Percentiles rank a stretch among this genome's conserved stretches.
Conservation (phyloP, 2,113 vertebrate species). For the Lycocorax pyrrhopterus region DNA sequence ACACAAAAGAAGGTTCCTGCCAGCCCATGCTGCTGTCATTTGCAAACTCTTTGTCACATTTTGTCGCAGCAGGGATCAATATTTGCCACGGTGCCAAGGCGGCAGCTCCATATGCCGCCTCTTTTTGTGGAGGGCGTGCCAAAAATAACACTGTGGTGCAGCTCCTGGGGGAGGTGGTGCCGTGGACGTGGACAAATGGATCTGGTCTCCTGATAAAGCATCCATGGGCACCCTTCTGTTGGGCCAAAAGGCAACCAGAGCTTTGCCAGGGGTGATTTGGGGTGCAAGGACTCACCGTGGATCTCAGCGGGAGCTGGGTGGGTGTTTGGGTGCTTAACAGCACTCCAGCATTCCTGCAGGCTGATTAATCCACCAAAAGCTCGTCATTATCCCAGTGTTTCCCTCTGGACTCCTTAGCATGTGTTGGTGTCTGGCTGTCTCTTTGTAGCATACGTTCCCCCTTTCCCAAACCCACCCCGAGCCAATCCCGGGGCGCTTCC, state of each 20-base stretch:
- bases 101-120: neutral
- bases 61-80: slow-evolving; percentile 30
- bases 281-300: neutral
- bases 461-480: neutral
- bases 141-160: neutral
- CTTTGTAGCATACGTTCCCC: neutral
- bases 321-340: neutral
- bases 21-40: neutral
- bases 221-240: fast-evolving
- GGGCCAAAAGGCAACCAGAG: neutral
- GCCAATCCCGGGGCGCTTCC: neutral
- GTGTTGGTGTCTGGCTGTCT: slow-evolving; percentile 16
- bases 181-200: fast-evolving
- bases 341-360: neutral
- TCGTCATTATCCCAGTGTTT: slow-evolving; percentile 8
- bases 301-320: neutral
- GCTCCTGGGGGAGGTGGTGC: neutral
- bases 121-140: neutral
- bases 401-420: slow-evolving; percentile 21
- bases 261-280: neutral
- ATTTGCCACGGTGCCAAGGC: neutral
- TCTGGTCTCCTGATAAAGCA: fast-evolving
- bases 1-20: neutral
- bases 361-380: slow-evolving; percentile 40
- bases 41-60: neutral